Base-by-base conservation (phyloP, 2,113 vertebrate species). In the Embiotoca jacksoni region DNA sequence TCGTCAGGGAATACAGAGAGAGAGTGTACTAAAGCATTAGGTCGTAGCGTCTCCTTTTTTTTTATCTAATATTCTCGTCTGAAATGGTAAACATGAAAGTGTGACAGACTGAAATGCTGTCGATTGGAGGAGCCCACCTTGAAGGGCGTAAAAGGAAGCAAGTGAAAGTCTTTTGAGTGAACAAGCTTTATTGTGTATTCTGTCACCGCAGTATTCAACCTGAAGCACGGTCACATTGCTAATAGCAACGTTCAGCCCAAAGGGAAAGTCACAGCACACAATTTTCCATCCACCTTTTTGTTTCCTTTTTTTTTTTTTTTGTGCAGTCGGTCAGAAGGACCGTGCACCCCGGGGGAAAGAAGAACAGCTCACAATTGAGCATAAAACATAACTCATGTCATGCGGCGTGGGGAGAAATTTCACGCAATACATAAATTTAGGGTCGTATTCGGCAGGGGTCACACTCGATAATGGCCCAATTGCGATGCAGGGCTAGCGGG, bases 391-490 rank as follows among this genome's bases (percentile, higher is more conserved):
- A 85, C 87, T 89, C 84, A 65, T 82, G 66, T 72, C 83, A 46
- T 13, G 59, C 82, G 75, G 73, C 64, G 36, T 58, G 83, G 72
- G 85, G 63, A 84, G 79, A 89, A 85, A 79, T 82, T 89, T 89
- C 88, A 89, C 7, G 57, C 59, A 37, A 88, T 88, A 81, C 89
- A 91, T 91, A 86, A 62, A 88, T 88, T 84, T 75, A 1, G 81
- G 90, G 90, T 92, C 88, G 87, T 76, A 56, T 86, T 52, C 78
- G 61, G 77, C 80, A 58, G 32, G 84, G 87, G 89, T 91, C 76
- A 77, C 3, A 32, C 75, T 67, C 44, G 58, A 86, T 89, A 88
- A 89, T 74, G 72, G 82, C 79, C 72, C 72, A 54, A 86, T 81
- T 81, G 86, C 39, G 35, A 91, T 88, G 85, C 76, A 70, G 82